phyloP scores from a whole-genome alignment of 1,140 invertebrate species.

The Antheraea pernyi region DNA sequence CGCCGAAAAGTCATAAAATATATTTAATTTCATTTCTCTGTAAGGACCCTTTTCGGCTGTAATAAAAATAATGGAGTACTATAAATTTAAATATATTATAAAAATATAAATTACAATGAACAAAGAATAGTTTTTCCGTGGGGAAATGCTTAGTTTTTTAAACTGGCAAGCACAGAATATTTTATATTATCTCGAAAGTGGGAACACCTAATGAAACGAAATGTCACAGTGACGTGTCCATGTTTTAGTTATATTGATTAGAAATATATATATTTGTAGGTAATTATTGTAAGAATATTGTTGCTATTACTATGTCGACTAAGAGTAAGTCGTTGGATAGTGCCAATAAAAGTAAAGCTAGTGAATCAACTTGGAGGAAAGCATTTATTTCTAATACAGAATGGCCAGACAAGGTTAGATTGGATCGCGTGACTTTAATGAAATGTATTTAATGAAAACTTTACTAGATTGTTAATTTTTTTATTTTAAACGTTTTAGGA shows the following conservation, averaged over 20 bases:
- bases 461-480: constrained; percentile 7
- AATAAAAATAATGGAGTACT: too few relatives aligned
- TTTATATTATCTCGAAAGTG: too few relatives aligned
- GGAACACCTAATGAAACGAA: background rate
- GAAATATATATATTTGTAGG: background rate
- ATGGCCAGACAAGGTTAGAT: constrained; percentile 92
- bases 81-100: too few relatives aligned
- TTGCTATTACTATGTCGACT: constrained; percentile 50
- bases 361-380: constrained; percentile 83
- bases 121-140: too few relatives aligned
- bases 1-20: too few relatives aligned
- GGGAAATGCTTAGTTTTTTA: too few relatives aligned
- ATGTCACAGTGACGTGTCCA: constrained; percentile 59
- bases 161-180: too few relatives aligned
- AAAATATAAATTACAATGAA: too few relatives aligned
- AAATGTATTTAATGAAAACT: constrained; percentile 26
- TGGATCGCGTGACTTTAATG: constrained; percentile 46
- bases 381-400: constrained; percentile 87
- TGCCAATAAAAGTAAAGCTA: constrained; percentile 51
- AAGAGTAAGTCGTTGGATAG: constrained; percentile 57
- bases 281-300: background rate
- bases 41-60: too few relatives aligned
- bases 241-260: constrained; percentile 21
- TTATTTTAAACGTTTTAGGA: constrained; percentile 85
- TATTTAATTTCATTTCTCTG: too few relatives aligned